Base-by-base conservation (phyloP, 2,797 vertebrate species). In the Brachyrhaphis roseni region DNA sequence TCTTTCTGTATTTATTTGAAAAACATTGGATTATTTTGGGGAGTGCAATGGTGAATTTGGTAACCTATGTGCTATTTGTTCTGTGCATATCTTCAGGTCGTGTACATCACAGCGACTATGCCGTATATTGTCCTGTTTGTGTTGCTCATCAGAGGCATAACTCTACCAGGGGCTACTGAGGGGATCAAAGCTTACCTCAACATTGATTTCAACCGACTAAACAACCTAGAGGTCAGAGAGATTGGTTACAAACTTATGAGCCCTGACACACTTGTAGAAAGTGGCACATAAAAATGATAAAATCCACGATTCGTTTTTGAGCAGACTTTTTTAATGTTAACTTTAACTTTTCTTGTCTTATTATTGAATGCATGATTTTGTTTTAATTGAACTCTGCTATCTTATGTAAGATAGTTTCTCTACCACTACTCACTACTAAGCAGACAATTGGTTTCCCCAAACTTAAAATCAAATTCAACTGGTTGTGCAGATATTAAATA, bases 81-180 rank as follows among this genome's bases (percentile, higher is more conserved):
- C 4, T 73, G 11, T 62, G 26, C 78, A 39, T 82, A 23, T 77
- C 68, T 86, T 74, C 89, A 99, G 98, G 98, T 99, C 79, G 98
- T 99, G 82, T 99, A 99, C 96, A 97, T 99, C 95, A 99, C 98
- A 43, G 98, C 98, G 80, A 99, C 98, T 11, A 96, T 99, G 96
- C 98, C 98, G 72, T 99, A 99, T 3, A 90, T 99, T 68, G 97
- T 99, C 59, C 93, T 99, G 68, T 96, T 98, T 83, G 98, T 99
- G 86, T 91, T 99, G 90, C 90, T 99, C 90, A 97, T 99, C 89
- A 96, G 97, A 8, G 98, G 98, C 43, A 91, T 98, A 87, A 99
- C 98, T 0, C 94, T 99, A 49, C 98, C 97, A 5, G 98, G 98
- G 0, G 97, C 98, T 45, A 97, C 95, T 86, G 92, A 97, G 0